A percentile compares a stretch with the other conserved stretches of the same genome.
phyloP scores from a whole-genome alignment of 2,888 invertebrate genomes.

The Encarsia formosa region DNA sequence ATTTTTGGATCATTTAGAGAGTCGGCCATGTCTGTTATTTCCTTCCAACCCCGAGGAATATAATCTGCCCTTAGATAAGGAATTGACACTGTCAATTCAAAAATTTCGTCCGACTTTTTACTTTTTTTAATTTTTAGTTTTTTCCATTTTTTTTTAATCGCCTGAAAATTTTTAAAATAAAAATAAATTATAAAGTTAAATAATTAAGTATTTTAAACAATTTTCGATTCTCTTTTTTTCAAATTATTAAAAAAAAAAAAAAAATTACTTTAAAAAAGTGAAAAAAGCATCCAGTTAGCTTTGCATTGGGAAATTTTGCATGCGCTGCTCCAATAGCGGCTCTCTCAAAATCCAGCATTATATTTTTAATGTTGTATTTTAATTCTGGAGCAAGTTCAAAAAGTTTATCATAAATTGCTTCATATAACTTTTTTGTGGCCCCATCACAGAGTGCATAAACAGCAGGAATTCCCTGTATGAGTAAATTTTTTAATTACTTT shows the following conservation, averaged over 20 bases:
- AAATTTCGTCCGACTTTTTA: neutral
- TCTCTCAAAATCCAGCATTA: neutral
- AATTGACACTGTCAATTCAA: neutral
- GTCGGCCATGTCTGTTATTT: neutral
- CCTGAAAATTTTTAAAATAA: neutral
- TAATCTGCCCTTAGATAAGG: neutral
- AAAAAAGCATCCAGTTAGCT: neutral
- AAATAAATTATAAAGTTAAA: neutral
- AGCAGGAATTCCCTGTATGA: neutral
- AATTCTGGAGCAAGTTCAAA: neutral
- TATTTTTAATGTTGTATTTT: neutral
- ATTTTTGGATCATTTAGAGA: neutral
- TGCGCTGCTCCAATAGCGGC: neutral
- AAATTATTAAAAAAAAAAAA: neutral
- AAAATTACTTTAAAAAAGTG: neutral
- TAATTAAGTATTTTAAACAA: neutral
- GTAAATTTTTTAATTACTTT: neutral
- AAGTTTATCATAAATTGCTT: neutral
- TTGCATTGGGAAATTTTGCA: neutral
- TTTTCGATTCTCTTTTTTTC: neutral
- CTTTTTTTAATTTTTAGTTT: neutral
- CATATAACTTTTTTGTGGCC: neutral
- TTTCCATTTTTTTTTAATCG: neutral
- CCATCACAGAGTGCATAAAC: neutral
- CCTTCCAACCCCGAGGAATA: neutral